Base-by-base conservation (phyloP, 2,797 vertebrate genomes). In the Parauchenoglanis ngamensis region DNA sequence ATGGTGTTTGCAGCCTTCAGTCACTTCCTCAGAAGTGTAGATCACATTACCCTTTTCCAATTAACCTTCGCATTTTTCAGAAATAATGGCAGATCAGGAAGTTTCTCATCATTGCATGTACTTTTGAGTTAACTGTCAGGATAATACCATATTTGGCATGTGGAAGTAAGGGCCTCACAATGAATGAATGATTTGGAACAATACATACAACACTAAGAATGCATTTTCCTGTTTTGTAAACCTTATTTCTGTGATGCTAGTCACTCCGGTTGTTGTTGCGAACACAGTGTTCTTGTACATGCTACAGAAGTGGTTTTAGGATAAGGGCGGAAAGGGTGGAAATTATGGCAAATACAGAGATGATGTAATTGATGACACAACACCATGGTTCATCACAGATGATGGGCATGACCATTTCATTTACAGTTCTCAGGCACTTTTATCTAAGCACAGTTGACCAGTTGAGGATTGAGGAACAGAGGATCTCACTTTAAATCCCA, bases 201-300 rank as follows among this genome's bases (percentile, higher is more conserved):
- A 28, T 56, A 31, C 7, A 77, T 31, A 87, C 35, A 68, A 11
- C 44, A 84, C 52, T 54, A 6, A 40, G 25, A 49, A 82, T 23
- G 54, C 10, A n/a, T 57, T 59, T 72, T 49, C 49, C n/a, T 54
- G 49, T 87, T 87, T 65, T 56, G 15, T 56, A 59, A 65, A 61
- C 81, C 73, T 21, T 84, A 84, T 87, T 57, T 84, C 23, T 52
- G 68, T 87, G 8, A 54, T 21, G 21, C 28, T 8, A 31, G 35
- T 77, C 23, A 15, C 25, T 65, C 80, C 35, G 79, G 28, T 35
- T 8, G 59, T 68, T 87, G 63, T 79, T 52, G 15, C 1, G 72
- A 77, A 84, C 54, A 31, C 7, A 28, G 21, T 25, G 49, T 77
- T 68, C 25, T 6, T 67, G 59, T 65, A 65, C 25, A 67, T n/a